phyloP scores from a whole-genome alignment of 2,797 vertebrate genomes.

The Pseudotriccus pelzelni region DNA sequence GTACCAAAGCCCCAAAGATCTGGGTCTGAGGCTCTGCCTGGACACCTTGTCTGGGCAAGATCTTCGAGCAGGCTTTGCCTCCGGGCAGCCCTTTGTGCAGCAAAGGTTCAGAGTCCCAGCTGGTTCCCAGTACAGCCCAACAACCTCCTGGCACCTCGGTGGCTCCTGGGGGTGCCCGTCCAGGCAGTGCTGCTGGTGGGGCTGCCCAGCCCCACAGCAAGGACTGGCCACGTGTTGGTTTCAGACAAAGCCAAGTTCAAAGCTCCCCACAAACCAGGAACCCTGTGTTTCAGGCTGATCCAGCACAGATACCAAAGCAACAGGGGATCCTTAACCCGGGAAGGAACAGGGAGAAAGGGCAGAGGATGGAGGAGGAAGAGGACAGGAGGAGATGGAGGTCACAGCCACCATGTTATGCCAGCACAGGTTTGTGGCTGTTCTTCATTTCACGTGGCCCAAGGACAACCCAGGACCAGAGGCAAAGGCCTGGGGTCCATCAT shows the following conservation, averaged over 20 bases:
- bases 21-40: neutral
- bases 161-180: neutral
- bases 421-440: neutral
- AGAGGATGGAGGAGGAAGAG: neutral
- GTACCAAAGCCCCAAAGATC: neutral
- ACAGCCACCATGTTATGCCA: neutral
- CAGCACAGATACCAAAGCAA: neutral
- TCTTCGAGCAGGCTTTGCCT: neutral
- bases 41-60: neutral
- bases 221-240: neutral
- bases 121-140: neutral
- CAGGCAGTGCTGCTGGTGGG: neutral
- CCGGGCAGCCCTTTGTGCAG: neutral
- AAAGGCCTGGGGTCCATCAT: neutral
- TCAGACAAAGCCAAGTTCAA: neutral
- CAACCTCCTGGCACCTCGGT: neutral
- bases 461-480: neutral
- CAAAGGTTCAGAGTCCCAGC: neutral
- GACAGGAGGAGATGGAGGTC: neutral
- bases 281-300: neutral
- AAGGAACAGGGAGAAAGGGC: neutral
- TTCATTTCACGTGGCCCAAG: neutral
- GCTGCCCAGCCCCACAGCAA: neutral
- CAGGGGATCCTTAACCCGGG: accelerated
- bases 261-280: neutral